A percentile compares a stretch with the other conserved stretches of the same genome.
Evolutionary conservation across 2,888 invertebrate genomes (phyloP).

Genomic region (Ormyrus nitidulus): DNA sequence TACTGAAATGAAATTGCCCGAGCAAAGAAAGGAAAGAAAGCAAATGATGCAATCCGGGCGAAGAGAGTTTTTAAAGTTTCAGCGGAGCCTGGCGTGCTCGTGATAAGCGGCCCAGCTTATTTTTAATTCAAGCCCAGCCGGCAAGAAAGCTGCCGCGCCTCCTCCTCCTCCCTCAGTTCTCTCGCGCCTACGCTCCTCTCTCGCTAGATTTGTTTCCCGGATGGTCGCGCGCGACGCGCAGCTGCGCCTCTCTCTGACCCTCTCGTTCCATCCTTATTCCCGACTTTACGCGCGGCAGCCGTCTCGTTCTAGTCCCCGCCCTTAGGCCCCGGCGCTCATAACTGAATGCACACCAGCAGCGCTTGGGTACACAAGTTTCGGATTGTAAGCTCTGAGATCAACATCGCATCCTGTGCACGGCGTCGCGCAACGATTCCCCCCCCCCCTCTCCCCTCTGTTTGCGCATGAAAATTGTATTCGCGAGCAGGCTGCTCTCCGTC

Average conservation of each 20-base stretch:
- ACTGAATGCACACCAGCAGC: constrained; percentile 4
- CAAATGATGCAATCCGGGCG: background rate
- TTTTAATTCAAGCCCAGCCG: constrained; percentile 1
- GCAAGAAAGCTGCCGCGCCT: background rate
- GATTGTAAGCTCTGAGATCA: constrained; percentile 19
- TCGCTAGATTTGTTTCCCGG: constrained; percentile 4
- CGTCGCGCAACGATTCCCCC: background rate
- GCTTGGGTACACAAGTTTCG: constrained; percentile 22
- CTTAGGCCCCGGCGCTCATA: background rate
- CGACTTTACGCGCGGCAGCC: too few species aligned
- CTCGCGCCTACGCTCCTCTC: background rate
- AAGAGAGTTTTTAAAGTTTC: constrained; percentile 6
- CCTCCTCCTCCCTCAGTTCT: background rate
- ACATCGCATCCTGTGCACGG: background rate
- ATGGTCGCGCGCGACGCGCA: background rate
- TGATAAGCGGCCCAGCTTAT: constrained; percentile 7
- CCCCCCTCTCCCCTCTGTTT: background rate
- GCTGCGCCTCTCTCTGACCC: background rate
- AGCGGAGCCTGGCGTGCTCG: background rate
- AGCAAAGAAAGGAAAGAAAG: background rate
- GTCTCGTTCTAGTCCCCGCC: constrained; percentile 6
- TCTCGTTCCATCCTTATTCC: too few species aligned
- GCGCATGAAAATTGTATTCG: constrained; percentile 36
- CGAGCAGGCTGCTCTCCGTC: background rate
- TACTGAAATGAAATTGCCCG: background rate